Evolutionary conservation across 2,113 vertebrate species (phyloP).

Genomic region (Hemiprocne comata): DNA sequence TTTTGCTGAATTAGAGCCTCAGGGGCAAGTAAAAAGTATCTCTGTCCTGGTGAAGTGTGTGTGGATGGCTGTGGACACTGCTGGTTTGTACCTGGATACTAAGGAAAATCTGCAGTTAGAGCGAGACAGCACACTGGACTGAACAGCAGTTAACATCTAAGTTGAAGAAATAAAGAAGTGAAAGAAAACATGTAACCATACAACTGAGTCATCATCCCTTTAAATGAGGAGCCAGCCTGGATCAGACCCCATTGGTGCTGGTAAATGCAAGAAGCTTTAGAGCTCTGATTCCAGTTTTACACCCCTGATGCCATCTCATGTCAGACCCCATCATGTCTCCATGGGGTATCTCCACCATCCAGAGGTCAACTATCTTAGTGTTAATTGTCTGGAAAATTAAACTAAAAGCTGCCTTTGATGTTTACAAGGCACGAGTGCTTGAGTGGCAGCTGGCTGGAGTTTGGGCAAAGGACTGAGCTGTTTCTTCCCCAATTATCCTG

Average conservation of each 20-base stretch:
- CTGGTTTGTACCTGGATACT: background rate
- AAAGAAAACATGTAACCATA: background rate
- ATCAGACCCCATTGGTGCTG: background rate
- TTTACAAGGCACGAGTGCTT: background rate
- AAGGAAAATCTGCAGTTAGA: background rate
- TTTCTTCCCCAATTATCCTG: background rate
- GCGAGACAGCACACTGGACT: accelerated
- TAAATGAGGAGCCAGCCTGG: background rate
- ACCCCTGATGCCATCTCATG: background rate
- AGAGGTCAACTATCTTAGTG: background rate
- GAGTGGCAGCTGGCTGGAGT: background rate
- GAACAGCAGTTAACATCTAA: background rate
- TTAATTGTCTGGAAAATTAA: conserved; percentile 41
- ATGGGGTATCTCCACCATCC: background rate
- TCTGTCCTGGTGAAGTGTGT: background rate
- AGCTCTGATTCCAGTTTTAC: background rate
- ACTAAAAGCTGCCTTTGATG: conserved; percentile 14
- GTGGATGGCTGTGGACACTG: background rate
- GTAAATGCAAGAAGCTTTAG: background rate
- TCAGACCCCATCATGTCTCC: background rate
- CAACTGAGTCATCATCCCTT: background rate
- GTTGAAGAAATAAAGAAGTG: background rate
- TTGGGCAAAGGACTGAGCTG: background rate
- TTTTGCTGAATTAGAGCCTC: background rate
- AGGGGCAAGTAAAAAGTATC: background rate